Evolutionary conservation across 1,140 invertebrate species (phyloP).

Genomic region (Lepidotrigona ventralis): DNA sequence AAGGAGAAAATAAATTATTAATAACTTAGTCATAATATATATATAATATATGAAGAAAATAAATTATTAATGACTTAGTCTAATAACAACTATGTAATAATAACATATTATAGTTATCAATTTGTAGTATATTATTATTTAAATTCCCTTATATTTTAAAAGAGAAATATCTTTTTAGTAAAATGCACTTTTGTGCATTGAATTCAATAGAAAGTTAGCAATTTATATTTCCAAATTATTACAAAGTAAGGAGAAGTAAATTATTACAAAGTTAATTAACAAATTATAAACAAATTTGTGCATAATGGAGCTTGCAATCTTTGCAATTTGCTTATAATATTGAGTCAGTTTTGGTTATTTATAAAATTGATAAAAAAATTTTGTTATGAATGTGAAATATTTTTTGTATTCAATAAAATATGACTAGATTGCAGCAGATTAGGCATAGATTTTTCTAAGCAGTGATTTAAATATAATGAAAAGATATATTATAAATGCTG

Average conservation of each 20-base stretch:
- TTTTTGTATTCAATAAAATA: conserved; percentile 5
- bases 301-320: not conserved
- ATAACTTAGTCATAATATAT: too few relatives aligned
- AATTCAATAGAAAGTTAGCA: not conserved
- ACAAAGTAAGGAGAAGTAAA: not conserved
- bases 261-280: not conserved
- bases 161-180: not conserved
- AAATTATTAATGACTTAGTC: not conserved
- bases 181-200: not conserved
- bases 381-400: not conserved
- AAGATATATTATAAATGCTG: not conserved
- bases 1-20: conserved; percentile 3
- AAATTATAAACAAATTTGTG: not conserved
- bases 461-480: not conserved
- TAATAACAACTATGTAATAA: not conserved
- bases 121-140: not conserved
- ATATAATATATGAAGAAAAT: not conserved
- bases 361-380: not conserved
- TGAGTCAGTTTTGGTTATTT: not conserved
- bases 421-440: conserved; percentile 2
- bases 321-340: not conserved
- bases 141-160: not conserved
- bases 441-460: conserved; percentile 6
- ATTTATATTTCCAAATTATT: not conserved
- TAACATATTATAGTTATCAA: too few relatives aligned